These are phyloP conservation scores for Hippopotamyrus pictus DNA, from an alignment of 2,797 vertebrate species.

Conservation along the genomic window DNA sequence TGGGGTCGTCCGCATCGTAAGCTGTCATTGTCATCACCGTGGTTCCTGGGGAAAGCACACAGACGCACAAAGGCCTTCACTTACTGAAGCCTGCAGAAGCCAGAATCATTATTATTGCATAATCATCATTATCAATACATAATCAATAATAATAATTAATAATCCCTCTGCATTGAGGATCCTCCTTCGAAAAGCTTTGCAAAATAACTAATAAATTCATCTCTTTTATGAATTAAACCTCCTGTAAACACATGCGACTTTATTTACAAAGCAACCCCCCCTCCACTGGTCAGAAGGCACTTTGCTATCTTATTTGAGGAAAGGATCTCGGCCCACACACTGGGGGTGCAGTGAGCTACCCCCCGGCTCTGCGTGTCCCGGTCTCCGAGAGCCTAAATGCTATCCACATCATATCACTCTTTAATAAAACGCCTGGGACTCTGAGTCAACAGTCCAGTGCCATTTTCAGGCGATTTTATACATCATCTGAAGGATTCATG, in stretches of 20 bases:
- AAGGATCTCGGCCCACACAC: neutral
- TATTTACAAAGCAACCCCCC: neutral
- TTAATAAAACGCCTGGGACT: neutral
- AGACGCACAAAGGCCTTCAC: neutral
- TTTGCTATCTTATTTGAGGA: neutral
- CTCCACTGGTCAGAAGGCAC: neutral
- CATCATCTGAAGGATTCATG: neutral
- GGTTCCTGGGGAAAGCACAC: constrained; percentile 63
- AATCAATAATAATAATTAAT: neutral
- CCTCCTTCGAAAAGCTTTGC: neutral
- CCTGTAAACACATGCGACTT: neutral
- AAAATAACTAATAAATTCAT: neutral
- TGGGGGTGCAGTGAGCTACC: neutral
- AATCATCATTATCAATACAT: neutral
- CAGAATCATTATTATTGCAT: neutral
- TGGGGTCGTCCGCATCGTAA: constrained; percentile 80
- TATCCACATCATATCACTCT: neutral
- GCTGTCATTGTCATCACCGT: constrained; percentile 92
- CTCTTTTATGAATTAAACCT: neutral
- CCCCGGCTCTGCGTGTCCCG: neutral
- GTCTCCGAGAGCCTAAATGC: neutral
- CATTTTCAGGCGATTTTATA: neutral
- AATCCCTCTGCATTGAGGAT: neutral
- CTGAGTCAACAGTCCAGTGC: neutral
- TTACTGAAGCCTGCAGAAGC: neutral